phyloP scores from a whole-genome alignment of 2,888 invertebrate species.

The Aphodius sticticus region DNA sequence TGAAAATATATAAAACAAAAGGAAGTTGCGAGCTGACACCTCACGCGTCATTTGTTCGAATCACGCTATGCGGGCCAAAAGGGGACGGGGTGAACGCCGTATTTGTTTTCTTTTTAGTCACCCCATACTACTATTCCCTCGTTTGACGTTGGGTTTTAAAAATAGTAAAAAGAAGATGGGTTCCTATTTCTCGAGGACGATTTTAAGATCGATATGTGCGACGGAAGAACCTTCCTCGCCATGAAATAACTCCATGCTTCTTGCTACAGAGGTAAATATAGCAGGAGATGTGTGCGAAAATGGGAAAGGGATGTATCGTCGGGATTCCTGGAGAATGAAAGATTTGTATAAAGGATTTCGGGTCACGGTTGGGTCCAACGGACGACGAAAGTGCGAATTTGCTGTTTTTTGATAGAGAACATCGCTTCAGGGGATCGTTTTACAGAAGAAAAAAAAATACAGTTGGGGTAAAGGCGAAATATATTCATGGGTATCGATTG shows the following conservation, averaged over 20 bases:
- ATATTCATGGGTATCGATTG: not conserved
- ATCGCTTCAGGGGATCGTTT: not conserved
- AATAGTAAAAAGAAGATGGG: not conserved
- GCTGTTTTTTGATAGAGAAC: not conserved
- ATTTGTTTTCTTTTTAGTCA: not conserved
- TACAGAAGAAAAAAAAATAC: not conserved
- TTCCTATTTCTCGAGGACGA: not conserved
- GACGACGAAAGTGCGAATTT: not conserved
- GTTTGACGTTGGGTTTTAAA: not conserved
- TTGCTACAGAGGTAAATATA: not conserved
- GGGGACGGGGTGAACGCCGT: not conserved
- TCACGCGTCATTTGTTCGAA: not conserved
- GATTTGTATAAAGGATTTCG: not conserved
- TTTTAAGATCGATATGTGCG: not conserved
- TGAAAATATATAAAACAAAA: conserved; percentile 4
- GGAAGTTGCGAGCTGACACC: not conserved
- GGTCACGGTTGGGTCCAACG: not conserved
- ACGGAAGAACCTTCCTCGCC: too few species aligned
- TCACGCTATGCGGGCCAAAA: not conserved
- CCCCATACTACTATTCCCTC: not conserved
- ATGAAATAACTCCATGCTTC: not conserved
- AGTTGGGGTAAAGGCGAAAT: not conserved
- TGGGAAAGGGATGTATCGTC: not conserved
- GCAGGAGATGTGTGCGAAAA: not conserved
- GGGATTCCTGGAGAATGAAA: not conserved